Evolutionary conservation across 2,888 invertebrate species (phyloP), one percentile per base, ranked within the genome.

Genomic region (Latheticus oryzae): DNA sequence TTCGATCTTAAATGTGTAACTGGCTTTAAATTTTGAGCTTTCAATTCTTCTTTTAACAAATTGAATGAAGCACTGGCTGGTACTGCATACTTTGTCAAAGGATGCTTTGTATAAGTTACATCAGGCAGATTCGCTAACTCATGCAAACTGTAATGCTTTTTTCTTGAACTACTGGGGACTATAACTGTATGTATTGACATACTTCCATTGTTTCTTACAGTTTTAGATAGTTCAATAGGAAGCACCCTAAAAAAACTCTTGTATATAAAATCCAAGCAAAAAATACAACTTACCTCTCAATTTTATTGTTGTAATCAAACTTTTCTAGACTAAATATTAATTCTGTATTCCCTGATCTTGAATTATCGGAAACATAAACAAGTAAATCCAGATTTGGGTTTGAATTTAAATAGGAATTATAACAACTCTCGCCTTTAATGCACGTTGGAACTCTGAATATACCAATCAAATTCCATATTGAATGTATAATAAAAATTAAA

Each of bases 161-260:
- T 80, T 21, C 73, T 79, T 12, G 80, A 78, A 17, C 84, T 84
- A 57, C 84, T 78, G 42, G 88, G 84, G 9, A 87, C 83, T 21
- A 91, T 72, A 37, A 89, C 83, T 1, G 90, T 85, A 76, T 94
- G 92, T 72, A 95, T 83, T 73, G 83, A 90, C 33, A 97, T 75
- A 3, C 91, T 90, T 0, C 96, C 97, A 82, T 97, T 97, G 53
- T 87, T 85, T 7, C 90, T 82, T 0, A 91, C 92, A 75, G 85
- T 85, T 12, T 80, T 77, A 2, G 95, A 92, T 62, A 96, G 80
- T 61, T 85, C 82, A 45, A 96, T 76, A 45, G 80, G 81, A 15
- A 93, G 72, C 38, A 84, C 82, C 68, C 93, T 93, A 74, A 30
- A 79, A 78, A 67, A 48, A 17, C 5, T 15, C 12, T n/a, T 7